Conservation (phyloP, 2,113 vertebrate species). For the Sebastes schlegelii region DNA sequence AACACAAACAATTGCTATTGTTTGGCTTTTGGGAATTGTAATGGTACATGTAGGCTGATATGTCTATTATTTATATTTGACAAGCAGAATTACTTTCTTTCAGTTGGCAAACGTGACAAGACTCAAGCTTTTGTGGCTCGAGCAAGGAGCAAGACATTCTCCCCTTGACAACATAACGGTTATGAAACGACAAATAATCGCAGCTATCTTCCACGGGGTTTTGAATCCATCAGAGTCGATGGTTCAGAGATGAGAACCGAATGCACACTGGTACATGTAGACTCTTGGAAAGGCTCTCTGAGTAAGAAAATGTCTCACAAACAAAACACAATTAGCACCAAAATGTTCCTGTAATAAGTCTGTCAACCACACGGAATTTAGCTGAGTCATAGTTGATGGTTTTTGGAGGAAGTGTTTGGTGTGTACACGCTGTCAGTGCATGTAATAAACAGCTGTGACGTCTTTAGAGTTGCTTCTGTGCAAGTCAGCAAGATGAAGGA, state of each 20-base stretch:
- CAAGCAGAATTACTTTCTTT: not conserved
- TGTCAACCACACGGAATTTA: conserved; percentile 21
- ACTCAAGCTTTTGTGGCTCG: not conserved
- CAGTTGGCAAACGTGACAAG: not conserved
- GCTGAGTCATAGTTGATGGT: conserved; percentile 48
- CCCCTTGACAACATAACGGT: not conserved
- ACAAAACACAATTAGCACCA: conserved; percentile 13
- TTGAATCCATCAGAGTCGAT: too few species aligned
- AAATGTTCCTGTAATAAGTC: conserved; percentile 29
- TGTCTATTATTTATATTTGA: conserved; percentile 7
- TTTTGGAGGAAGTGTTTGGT: not conserved
- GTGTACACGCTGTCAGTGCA: not conserved
- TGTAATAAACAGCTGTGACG: conserved; percentile 41
- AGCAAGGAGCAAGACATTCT: not conserved
- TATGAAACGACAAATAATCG: not conserved
- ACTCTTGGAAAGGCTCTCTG: not conserved
- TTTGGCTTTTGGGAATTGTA: conserved; percentile 15
- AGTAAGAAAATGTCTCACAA: conserved; percentile 3
- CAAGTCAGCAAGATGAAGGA: conserved; percentile 54
- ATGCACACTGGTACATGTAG: too few species aligned
- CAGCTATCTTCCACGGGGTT: not conserved
- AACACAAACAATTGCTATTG: conserved; percentile 1
- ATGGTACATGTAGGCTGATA: not conserved
- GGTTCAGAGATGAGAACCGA: not conserved
- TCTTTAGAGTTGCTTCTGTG: conserved; percentile 48